Evolutionary conservation across 2,113 vertebrate genomes (phyloP).

Genomic region (Pachycephala philippinensis): DNA sequence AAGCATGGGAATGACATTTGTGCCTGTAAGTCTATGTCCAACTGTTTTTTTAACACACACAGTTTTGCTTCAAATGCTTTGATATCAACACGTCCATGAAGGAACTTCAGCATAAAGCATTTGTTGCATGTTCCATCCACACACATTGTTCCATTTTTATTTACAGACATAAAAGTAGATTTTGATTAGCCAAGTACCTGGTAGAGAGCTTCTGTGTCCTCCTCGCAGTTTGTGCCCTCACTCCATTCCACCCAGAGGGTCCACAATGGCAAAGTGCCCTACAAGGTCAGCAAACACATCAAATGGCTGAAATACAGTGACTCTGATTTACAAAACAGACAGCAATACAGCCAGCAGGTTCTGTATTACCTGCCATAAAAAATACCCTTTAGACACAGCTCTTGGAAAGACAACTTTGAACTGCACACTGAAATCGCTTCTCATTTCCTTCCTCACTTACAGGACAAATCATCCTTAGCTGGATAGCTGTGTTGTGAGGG

Average conservation of each 20-base stretch:
- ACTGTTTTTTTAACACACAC: background rate
- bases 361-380: background rate
- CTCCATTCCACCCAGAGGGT: conserved; percentile 87
- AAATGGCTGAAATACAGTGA: background rate
- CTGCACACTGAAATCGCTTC: background rate
- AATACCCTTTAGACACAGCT: background rate
- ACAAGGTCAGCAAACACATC: background rate
- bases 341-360: background rate
- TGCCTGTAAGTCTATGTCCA: background rate
- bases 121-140: background rate
- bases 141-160: background rate
- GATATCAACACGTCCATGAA: background rate
- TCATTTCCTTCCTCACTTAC: background rate
- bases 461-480: background rate
- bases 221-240: conserved; percentile 60
- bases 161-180: background rate
- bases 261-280: conserved; percentile 88
- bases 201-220: conserved; percentile 83
- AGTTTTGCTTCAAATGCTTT: background rate
- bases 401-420: background rate
- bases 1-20: background rate
- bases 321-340: background rate
- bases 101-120: background rate
- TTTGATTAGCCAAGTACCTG: conserved; percentile 74
- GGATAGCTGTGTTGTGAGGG: background rate